Evolutionary conservation across 2,888 invertebrate species (phyloP), one percentile per base, ranked within the genome.

Genomic region (Criorhina ranunculi): DNA sequence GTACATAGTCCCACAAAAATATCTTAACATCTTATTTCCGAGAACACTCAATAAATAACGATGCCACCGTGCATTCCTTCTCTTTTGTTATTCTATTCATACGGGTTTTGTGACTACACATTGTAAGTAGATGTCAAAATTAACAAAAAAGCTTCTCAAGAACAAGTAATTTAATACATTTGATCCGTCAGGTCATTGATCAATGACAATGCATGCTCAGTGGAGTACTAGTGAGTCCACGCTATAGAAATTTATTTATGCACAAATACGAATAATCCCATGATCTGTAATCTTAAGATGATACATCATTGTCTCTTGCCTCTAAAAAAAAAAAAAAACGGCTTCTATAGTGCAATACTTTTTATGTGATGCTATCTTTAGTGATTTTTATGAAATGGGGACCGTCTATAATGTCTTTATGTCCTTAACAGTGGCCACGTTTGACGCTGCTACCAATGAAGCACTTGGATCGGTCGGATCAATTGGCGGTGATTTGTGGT

Each of bases 121-220:
- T 19, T 49, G 33, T 49, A 44, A 15, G 11, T 12, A 8, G 59
- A 64, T 49, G 46, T 49, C 49, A 64, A 64, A 49, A 35, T 35
- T 49, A 12, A 35, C 44, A 31, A 44, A 44, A 60, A 60, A 44
- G 12, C 35, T 49, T 64, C 35, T 35, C 35, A 1, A n/a, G 62
- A 46, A 64, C 19, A n/a, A 11, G 64, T 49, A 64, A 64, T 64
- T 64, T n/a, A 31, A 64, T 64, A 64, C 24, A 5, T 49, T 49
- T 3, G 19, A 62, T 35, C 46, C 64, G 33, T 19, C 46, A 62
- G 44, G 37, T 57, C 35, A 57, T n/a, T 57, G 17, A 19, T 57
- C 9, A 44, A 11, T 1, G 4, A n/a, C 0, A 15, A 6, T 17
- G 17, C 8, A 12, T 1, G 12, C 12, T n/a, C n/a, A 40, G 11